Evolutionary conservation across 2,888 invertebrate genomes (phyloP), one percentile per base, ranked within the genome.

Genomic region (Desoria tigrina): DNA sequence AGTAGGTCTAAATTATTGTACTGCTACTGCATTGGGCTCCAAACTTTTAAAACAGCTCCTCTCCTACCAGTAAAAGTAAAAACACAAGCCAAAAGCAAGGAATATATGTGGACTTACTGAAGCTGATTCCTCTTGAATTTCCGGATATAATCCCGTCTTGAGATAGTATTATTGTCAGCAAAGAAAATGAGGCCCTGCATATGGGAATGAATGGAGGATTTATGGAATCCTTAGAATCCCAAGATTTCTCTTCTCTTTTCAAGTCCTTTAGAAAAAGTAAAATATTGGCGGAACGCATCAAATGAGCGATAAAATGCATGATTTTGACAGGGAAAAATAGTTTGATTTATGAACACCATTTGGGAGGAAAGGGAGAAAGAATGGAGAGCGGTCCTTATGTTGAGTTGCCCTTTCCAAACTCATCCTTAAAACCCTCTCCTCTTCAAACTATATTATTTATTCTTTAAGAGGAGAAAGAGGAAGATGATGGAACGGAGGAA

Each of bases 241-340:
- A 26, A 28, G 23, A 27, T 45, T 58, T 45, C 49, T 42, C 28
- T 37, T 23, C 28, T 42, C 57, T 21, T 45, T 60, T 56, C 54
- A 32, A 45, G 45, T 32, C 37, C 14, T 27, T 16, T 59, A 21
- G 58, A 62, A 66, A 66, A 66, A 66, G 69, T 66, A 65, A 72
- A 66, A 65, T 66, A 70, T 70, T 58, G 32, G 4, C 32, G 65
- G 65, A 69, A 65, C 68, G 71, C 70, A 71, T 73, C 69, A 71
- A 71, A 73, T 69, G 69, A 73, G 71, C 66, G 71, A 73, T 73
- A 73, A 71, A 73, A 73, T 73, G 73, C 68, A 69, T 73, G 71
- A 63, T 69, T 71, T 69, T 73, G 73, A 73, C 73, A 73, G 71
- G 63, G 69, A 73, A 73, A 73, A 73, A 73, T 73, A 71, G 69